Evolutionary conservation across 2,888 invertebrate genomes (phyloP), one percentile per base, ranked within the genome.

Genomic region (Glaucopsyche alexis): DNA sequence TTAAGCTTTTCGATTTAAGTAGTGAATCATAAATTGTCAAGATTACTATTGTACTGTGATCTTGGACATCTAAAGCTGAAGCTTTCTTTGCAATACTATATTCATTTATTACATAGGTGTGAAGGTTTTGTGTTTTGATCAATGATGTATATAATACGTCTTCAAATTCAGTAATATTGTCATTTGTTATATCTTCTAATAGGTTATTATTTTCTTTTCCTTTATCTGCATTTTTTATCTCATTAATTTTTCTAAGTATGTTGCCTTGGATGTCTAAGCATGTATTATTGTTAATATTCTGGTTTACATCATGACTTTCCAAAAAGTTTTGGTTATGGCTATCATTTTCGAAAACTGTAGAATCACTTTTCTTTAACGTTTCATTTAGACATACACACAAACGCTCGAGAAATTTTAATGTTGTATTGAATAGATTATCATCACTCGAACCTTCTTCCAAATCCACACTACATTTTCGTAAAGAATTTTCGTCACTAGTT

Each of bases 351-450:
- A 81, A 75, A 50, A 67, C 49, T 38, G 74, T 75, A 13, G 77
- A 79, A 79, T 85, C 80, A 74, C 85, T 86, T 5, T 76, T 79
- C 50, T 77, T 79, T 14, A 88, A 78, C 2, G 84, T 85, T 75
- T 88, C 85, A 11, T 81, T 81, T 85, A 92, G 87, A 77, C 91
- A 91, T 52, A 78, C 75, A 80, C 92, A 91, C 60, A 91, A 79
- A 79, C 85, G 86, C 74, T 84, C 83, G n/a, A 92, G 79, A n/a
- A 91, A 77, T 76, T 86, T 86, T 38, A 88, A 75, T 0, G 89
- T 88, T 47, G 87, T 84, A 72, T 88, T 81, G 42, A 87, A 82
- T 42, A 91, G 81, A 78, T 85, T 83, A 76, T 87, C 83, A 69
- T 90, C 84, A 79, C 80, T 86, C 0, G 80, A 29, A 38, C 9